Evolutionary conservation across 2,797 vertebrate species (phyloP), one percentile per base, ranked within the genome.

Genomic region (Chelonia mydas): DNA sequence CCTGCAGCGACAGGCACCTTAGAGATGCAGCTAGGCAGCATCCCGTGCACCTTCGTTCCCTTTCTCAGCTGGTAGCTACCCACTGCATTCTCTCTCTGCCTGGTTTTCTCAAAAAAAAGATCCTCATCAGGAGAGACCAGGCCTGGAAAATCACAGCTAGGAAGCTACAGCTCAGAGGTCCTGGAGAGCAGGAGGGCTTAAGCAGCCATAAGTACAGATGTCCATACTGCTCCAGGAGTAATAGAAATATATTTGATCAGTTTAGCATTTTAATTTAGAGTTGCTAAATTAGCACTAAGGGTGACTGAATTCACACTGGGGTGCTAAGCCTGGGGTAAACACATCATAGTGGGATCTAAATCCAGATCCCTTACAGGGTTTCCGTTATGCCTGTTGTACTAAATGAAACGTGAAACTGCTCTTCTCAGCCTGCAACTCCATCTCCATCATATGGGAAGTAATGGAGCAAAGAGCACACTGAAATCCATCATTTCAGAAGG

Each of bases 321-420:
- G 37, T 23, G 41, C 45, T 21, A 89, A 33, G 86, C 90, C 77
- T 88, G 57, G 90, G 89, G 84, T 92, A 95, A 88, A 94, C 84
- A 79, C 68, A 49, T 45, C 95, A 88, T 86, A 87, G 94, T 88
- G 90, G 92, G 90, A 95, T 89, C 53, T 93, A 83, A 49, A 94
- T 91, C 76, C n/a, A 96, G 91, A 88, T 95, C 94, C 92, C 90
- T 93, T 93, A 28, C 45, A 16, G 8, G 74, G 68, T 41, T 72
- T 41, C 68, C 37, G 41, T 41, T 72, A 23, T 96, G 93, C 93
- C 92, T 89, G 84, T 95, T 86, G 92, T 90, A 96, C 88, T 96
- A 95, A 97, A 95, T 88, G 95, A 97, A 95, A 93, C 92, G 45
- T 3, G 7, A 89, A 96, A 93, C 89, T 86, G 81, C 57, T 90